These are phyloP conservation scores for Ammodytes dubius DNA, from an alignment of 2,113 vertebrate species.

Conservation along the genomic window DNA sequence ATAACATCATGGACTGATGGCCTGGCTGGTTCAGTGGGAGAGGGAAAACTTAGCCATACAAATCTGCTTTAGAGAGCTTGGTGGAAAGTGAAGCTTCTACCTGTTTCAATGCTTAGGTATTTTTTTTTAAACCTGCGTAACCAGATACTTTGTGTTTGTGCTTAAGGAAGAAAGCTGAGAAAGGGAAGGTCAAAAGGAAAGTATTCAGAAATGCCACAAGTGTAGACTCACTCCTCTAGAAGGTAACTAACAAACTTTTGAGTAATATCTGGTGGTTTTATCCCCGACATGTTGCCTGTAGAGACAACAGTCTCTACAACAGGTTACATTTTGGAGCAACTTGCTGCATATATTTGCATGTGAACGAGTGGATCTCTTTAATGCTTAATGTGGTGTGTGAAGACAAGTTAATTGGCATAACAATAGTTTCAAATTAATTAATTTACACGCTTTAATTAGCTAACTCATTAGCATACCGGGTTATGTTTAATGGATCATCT, in stretches of 20 bases:
- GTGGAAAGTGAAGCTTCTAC: conserved; percentile 21
- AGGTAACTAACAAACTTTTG: neutral
- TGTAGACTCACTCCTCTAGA: neutral
- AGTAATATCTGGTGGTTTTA: neutral
- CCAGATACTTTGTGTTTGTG: conserved; percentile 14
- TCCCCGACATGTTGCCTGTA: neutral
- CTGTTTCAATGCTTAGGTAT: conserved; percentile 8
- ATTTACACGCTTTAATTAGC: conserved; percentile 39
- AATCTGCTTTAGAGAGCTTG: conserved; percentile 18
- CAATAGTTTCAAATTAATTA: conserved; percentile 40
- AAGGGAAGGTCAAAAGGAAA: neutral
- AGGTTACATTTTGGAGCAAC: conserved; percentile 8
- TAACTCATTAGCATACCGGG: conserved; percentile 31
- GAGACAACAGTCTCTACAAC: neutral
- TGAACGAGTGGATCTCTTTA: conserved; percentile 36
- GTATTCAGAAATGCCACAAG: conserved; percentile 35
- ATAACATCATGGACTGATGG: conserved; percentile 20
- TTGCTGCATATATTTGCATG: conserved; percentile 48
- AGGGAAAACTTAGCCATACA: conserved; percentile 20
- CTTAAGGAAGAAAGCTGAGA: conserved; percentile 20
- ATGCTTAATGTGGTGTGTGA: conserved; percentile 45
- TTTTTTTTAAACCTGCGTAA: conserved; percentile 29
- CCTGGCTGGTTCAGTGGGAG: conserved; percentile 11
- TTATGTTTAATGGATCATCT: conserved; percentile 30
- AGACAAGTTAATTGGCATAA: conserved; percentile 12